These are phyloP conservation scores for Mylabris sibirica DNA, from an alignment of 2,888 invertebrate genomes.

Conservation along the genomic window DNA sequence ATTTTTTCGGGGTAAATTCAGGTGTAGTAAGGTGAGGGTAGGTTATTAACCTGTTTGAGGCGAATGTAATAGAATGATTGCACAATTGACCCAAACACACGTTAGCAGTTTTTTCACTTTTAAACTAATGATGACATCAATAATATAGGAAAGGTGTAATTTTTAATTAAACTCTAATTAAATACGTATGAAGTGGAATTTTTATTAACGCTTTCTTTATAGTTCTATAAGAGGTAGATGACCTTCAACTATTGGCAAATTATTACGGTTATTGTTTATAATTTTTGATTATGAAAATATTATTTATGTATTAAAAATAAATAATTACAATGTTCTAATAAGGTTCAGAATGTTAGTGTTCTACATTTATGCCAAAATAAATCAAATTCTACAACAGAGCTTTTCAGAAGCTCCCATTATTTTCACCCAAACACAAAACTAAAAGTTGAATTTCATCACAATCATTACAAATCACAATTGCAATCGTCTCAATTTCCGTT, in stretches of 20 bases:
- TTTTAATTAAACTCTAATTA: neutral
- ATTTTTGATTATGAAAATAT: conserved; percentile 40
- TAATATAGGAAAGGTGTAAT: conserved; percentile 11
- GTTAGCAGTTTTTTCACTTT: conserved; percentile 44
- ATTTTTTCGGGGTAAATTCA: neutral
- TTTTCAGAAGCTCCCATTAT: neutral
- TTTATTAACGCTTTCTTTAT: neutral
- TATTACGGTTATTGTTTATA: conserved; percentile 38
- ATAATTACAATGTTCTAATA: conserved; percentile 5
- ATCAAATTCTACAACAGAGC: neutral
- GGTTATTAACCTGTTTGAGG: neutral
- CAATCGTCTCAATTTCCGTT: neutral
- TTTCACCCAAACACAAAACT: neutral
- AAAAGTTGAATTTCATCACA: neutral
- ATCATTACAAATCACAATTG: neutral
- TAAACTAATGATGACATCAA: conserved; percentile 18
- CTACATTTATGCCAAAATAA: neutral
- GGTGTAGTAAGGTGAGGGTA: neutral
- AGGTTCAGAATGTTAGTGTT: neutral
- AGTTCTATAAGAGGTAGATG: conserved; percentile 33
- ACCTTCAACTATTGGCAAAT: conserved; percentile 38
- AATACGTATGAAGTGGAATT: neutral
- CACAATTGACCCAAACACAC: conserved; percentile 45
- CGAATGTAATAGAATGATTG: neutral
- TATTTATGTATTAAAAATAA: conserved; percentile 14